Base-by-base conservation (phyloP, 2,113 vertebrate genomes). In the Antennarius striatus region DNA sequence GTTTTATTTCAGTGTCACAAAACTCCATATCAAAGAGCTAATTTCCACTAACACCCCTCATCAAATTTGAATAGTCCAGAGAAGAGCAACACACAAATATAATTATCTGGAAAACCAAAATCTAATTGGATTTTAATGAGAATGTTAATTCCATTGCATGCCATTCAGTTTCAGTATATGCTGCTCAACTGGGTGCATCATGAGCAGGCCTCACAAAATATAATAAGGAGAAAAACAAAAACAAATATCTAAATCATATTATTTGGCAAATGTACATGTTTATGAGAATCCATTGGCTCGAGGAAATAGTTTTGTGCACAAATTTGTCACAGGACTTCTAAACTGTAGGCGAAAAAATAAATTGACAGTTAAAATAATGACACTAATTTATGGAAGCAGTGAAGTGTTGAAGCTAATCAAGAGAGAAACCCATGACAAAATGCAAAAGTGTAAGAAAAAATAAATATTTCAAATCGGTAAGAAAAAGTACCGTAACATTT, bases 71-170 rank as follows among this genome's bases (percentile, higher is more conserved):
- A 85, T 73, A 81, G 80, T 80, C 74, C 74, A 68, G 81, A 83
- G 80, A 89, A 86, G 77, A 69, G 71, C 73, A 50, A 79, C 86
- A 85, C 86, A 75, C 81, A 50, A 73, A 74, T 79, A 84, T 85
- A 87, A 90, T 90, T 90, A 87, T 79, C 80, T 79, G 75, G 79
- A 84, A 77, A 89, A 88, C 89, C 84, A 88, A 79, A 88, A 69
- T 83, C 71, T 86, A 90, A 91, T 86, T 80, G 74, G 80, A 68
- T 88, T 89, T 88, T 88, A 89, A 91, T 90, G 88, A 81, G 63
- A 84, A 91, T 89, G 85, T 90, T 89, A 90, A 91, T 92, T 89
- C 73, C 56, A 81, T 79, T 77, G 73, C 80, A 83, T 62, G 64
- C 71, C 54, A 6, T 83, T 87, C 83, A 75, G 68, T 84, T 89